Base-by-base conservation (phyloP, 92 coral and sea anemone species). In the Epizoanthus fatuus region DNA sequence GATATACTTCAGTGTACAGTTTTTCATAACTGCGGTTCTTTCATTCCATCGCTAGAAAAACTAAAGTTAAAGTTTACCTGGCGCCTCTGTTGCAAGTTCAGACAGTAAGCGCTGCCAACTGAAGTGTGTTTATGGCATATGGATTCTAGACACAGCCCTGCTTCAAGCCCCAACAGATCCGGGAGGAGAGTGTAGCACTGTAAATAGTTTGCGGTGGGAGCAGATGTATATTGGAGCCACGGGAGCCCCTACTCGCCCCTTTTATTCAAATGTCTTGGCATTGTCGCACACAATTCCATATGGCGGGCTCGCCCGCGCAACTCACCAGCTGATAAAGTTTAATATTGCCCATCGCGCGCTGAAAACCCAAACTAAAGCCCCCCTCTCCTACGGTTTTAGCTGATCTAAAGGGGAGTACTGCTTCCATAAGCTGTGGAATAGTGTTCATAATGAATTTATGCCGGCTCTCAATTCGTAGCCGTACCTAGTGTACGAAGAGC, bases 201-300 rank as follows among this genome's bases (percentile, higher is more conserved):
- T 44, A 75, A 75, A 75, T 75, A 77, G 40, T 60, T 77, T 77
- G 82, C 82, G 82, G 82, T 77, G 13, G 65, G 70, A 77, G 82
- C 82, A 77, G 82, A 77, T 77, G 82, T 60, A 69, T 77, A 58
- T 42, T 75, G 20, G 82, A 77, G 25, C 82, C 69, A 77, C 82
- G 82, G 82, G 70, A 77, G 82, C 82, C 69, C 82, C 82, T 77
- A 60, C 70, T 77, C 63, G 70, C 82, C 69, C 82, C 82, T 60
- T 59, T 77, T 60, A 77, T 77, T 77, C 60, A 77, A 59, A 77
- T 77, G 82, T 77, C 17, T 55, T 17, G 32, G 82, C 63, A 77
- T 77, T 77, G 82, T 77, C 69, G 58, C 59, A 77, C 64, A 19
- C 69, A 77, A 77, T 20, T 58, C 82, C 82, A 77, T 77, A 77